Evolutionary conservation across 2,888 invertebrate species (phyloP).

Genomic region (Acholoe squamosa): DNA sequence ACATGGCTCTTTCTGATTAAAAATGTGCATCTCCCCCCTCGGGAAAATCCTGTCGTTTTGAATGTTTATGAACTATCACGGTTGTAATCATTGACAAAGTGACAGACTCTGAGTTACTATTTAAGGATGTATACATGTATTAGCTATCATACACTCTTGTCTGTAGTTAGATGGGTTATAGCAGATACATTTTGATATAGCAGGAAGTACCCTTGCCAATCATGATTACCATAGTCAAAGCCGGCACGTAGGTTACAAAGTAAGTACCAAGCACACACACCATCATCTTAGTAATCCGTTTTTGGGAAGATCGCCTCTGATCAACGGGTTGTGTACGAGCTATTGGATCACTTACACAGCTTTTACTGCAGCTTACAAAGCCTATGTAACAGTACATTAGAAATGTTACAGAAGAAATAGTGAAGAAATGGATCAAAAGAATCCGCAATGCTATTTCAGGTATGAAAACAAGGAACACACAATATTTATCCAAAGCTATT

Average conservation of each 20-base stretch:
- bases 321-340: not conserved
- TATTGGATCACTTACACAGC: not conserved
- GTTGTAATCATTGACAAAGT: too few species aligned
- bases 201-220: not conserved
- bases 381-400: not conserved
- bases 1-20: too few species aligned
- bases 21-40: too few species aligned
- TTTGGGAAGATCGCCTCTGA: not conserved
- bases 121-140: too few species aligned
- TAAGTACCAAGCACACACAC: constrained; percentile 3
- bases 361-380: not conserved
- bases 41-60: too few species aligned
- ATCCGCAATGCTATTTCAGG: not conserved
- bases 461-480: not conserved
- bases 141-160: too few species aligned
- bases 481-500: not conserved
- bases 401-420: not conserved
- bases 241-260: not conserved
- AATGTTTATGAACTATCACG: too few species aligned
- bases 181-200: too few species aligned
- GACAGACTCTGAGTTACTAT: too few species aligned
- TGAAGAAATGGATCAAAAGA: not conserved
- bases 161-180: too few species aligned
- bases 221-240: not conserved
- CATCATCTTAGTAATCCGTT: not conserved